Evolutionary conservation across 2,888 invertebrate species (phyloP).

Genomic region (Boloria selene): DNA sequence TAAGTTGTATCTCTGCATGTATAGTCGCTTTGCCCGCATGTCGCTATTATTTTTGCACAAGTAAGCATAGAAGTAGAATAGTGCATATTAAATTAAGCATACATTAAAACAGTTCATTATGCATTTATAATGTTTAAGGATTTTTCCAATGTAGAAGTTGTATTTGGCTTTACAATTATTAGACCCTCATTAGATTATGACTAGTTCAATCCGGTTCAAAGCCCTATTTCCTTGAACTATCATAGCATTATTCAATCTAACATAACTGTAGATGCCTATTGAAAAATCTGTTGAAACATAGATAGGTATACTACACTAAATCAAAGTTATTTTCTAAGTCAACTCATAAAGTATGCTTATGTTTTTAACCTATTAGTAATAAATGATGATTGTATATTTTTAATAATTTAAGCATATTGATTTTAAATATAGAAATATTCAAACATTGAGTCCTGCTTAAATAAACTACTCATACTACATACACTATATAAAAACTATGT

Average conservation of each 20-base stretch:
- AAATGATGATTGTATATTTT: no score
- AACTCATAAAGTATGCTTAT: no score
- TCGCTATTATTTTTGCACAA: constrained; percentile 36
- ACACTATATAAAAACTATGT: no score
- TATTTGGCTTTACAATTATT: neutral
- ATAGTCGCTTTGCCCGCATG: constrained; percentile 39
- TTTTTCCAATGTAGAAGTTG: neutral
- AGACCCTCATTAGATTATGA: neutral
- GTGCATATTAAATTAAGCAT: constrained; percentile 9
- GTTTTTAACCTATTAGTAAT: no score
- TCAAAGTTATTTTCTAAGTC: no score
- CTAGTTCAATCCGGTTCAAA: constrained; percentile 11
- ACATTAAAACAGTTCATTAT: neutral
- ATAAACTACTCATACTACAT: no score
- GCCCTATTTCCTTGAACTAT: constrained; percentile 12
- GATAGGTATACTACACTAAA: neutral
- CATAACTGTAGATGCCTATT: neutral
- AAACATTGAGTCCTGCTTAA: no score
- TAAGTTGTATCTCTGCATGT: constrained; percentile 38
- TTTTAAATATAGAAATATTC: no score
- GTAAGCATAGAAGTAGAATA: constrained; percentile 16
- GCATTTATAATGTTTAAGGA: neutral
- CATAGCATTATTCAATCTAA: neutral
- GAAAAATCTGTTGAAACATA: neutral
- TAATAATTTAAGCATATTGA: no score